Evolutionary conservation across 1,140 invertebrate genomes (phyloP).

Genomic region (Akabosia matsudoensis): DNA sequence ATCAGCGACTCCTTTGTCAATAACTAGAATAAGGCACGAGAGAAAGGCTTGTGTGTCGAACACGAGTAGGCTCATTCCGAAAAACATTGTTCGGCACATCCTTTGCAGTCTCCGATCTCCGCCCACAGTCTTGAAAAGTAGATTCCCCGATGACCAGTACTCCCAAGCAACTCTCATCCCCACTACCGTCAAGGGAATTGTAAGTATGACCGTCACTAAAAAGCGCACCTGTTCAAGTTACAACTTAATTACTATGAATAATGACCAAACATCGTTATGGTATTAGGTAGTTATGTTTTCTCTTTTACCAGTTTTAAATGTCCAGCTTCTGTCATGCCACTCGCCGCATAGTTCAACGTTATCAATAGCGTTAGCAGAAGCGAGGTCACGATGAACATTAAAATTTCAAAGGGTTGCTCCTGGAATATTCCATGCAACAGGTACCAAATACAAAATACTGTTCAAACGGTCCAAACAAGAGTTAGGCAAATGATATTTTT

Average conservation of each 20-base stretch:
- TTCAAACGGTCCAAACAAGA: too few species aligned
- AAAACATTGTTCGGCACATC: slow-evolving; percentile 40
- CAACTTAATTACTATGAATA: not conserved
- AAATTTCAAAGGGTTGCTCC: slow-evolving; percentile 43
- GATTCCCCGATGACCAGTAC: slow-evolving; percentile 38
- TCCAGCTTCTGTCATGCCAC: not conserved
- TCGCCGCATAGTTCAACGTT: slow-evolving; percentile 35
- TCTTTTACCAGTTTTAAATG: slow-evolving; percentile 36
- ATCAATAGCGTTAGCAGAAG: slow-evolving; percentile 38
- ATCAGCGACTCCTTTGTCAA: slow-evolving; percentile 26
- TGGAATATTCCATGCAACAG: slow-evolving; percentile 44
- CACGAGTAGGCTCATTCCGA: slow-evolving; percentile 35
- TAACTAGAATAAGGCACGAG: slow-evolving; percentile 34
- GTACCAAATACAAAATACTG: slow-evolving; percentile 42
- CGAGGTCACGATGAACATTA: slow-evolving; percentile 30
- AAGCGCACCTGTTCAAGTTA: slow-evolving; percentile 30
- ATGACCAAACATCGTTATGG: not conserved
- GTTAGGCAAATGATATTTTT: too few species aligned
- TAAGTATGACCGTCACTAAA: slow-evolving; percentile 32
- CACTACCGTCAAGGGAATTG: slow-evolving; percentile 26
- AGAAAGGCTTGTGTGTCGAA: slow-evolving; percentile 42
- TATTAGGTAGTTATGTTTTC: not conserved
- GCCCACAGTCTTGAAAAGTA: slow-evolving; percentile 46
- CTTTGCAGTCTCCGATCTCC: slow-evolving; percentile 39
- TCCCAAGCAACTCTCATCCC: slow-evolving; percentile 26